A percentile compares a stretch with the other conserved stretches of the same genome.
These are phyloP conservation scores for Dromiciops gliroides DNA, from an alignment of 2,113 vertebrate species.

Conservation along the genomic window DNA sequence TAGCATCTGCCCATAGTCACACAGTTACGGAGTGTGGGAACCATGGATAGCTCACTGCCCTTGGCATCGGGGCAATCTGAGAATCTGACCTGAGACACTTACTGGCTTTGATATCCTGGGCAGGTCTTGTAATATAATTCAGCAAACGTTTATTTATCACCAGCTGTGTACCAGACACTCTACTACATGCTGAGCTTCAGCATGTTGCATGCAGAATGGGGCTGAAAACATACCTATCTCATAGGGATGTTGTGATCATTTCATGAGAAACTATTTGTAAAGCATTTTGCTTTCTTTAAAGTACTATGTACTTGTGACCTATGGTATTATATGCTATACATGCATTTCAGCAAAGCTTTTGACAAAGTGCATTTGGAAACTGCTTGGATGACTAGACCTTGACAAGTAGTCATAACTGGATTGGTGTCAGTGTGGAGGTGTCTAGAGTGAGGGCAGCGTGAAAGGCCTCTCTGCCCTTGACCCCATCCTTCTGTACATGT, in stretches of 20 bases:
- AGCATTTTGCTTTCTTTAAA: neutral
- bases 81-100: neutral
- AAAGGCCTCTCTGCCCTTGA: neutral
- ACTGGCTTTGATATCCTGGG: neutral
- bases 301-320: no score
- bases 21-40: neutral
- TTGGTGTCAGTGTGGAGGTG: neutral
- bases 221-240: neutral
- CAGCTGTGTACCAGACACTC: neutral
- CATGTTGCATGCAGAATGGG: neutral
- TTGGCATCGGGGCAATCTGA: neutral
- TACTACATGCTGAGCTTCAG: neutral
- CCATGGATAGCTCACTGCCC: neutral
- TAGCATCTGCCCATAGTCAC: neutral
- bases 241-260: neutral
- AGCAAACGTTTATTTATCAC: neutral
- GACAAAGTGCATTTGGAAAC: neutral
- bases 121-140: neutral
- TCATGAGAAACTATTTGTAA: neutral
- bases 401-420: neutral
- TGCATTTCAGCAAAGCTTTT: neutral
- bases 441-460: neutral
- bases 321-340: neutral
- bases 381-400: neutral
- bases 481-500: neutral